Evolutionary conservation across 2,888 invertebrate species (phyloP).

Genomic region (Anagyrus pseudococci): DNA sequence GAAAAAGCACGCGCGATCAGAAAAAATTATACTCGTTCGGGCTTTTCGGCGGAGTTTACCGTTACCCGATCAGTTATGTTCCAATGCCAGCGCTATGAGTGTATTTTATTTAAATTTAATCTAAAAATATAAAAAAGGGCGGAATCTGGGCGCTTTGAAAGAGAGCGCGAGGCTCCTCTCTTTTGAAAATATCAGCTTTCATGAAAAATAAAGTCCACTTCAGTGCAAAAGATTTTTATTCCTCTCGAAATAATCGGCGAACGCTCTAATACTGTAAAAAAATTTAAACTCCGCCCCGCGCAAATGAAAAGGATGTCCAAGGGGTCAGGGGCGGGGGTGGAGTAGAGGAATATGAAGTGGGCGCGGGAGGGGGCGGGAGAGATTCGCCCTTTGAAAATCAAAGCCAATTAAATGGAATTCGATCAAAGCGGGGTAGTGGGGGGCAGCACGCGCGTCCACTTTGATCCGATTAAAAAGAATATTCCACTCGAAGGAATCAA

Average conservation of each 20-base stretch:
- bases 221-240: background rate
- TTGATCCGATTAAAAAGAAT: constrained; percentile 4
- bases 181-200: no score
- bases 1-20: no score
- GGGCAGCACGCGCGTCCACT: background rate
- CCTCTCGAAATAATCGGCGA: background rate
- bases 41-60: no score
- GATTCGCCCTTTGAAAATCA: background rate
- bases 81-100: no score
- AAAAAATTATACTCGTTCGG: no score
- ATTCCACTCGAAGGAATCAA: constrained; percentile 22
- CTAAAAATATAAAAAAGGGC: no score
- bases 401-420: constrained; percentile 6
- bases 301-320: background rate
- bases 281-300: background rate
- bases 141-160: no score
- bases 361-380: background rate
- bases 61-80: no score
- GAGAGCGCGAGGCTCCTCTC: background rate
- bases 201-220: background rate
- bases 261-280: background rate
- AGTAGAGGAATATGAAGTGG: background rate
- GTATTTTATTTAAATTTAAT: no score
- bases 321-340: background rate
- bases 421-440: constrained; percentile 12